These are phyloP conservation scores for Hydrochoerus hydrochaeris DNA, from an alignment of 2,113 vertebrate species.

Conservation along the genomic window DNA sequence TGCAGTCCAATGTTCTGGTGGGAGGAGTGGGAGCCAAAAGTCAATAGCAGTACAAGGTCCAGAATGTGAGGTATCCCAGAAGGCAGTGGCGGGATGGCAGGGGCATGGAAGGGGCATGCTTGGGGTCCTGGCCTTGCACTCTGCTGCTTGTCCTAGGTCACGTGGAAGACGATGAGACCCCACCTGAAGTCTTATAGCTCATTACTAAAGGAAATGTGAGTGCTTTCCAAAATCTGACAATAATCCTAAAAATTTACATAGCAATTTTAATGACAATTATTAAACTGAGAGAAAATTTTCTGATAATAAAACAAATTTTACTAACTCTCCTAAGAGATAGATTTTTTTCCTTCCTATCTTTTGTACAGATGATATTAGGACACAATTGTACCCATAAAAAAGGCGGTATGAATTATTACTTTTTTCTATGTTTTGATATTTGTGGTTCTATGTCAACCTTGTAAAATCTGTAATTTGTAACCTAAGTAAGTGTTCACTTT, in stretches of 20 bases:
- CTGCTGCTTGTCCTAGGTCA: no score
- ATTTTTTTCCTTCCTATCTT: neutral
- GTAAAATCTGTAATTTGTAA: neutral
- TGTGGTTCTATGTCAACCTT: neutral
- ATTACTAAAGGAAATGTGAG: neutral
- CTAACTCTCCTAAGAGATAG: neutral
- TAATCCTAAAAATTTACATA: neutral
- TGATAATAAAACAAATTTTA: neutral
- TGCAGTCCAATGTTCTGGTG: no score
- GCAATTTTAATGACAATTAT: neutral
- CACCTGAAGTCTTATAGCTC: no score
- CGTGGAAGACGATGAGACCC: no score
- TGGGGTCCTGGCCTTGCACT: no score
- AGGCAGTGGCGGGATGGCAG: no score
- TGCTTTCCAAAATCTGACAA: neutral
- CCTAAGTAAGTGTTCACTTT: slow-evolving; percentile 18
- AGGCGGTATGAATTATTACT: neutral
- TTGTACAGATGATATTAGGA: neutral
- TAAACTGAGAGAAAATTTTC: neutral
- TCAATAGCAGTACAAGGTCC: no score
- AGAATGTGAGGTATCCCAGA: no score
- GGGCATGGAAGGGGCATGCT: no score
- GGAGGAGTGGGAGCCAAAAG: no score
- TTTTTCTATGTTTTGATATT: neutral
- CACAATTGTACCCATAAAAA: neutral